A percentile compares a stretch with the other conserved stretches of the same genome.
Evolutionary conservation across 1,140 invertebrate genomes (phyloP).

Genomic region (Hyposmocoma kahamanoa): DNA sequence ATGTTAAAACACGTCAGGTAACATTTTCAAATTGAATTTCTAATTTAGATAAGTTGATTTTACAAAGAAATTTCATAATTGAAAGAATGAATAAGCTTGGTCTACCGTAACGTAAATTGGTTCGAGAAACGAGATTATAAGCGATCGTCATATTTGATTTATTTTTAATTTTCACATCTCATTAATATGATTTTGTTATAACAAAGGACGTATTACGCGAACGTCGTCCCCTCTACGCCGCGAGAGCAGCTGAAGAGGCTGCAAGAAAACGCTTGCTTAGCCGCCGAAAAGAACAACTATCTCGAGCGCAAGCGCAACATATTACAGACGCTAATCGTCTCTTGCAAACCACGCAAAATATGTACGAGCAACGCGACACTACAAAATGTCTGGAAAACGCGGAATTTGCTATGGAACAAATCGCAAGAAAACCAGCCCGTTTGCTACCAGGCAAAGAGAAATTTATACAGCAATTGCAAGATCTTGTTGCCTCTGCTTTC

Average conservation of each 20-base stretch:
- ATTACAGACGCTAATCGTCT: slow-evolving; percentile 42
- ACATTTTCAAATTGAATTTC: no score
- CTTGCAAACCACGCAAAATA: slow-evolving; percentile 26
- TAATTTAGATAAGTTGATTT: no score
- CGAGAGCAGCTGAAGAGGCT: slow-evolving; percentile 35
- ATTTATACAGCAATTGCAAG: slow-evolving; percentile 41
- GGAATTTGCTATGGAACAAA: slow-evolving; percentile 58
- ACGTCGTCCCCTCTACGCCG: slow-evolving; percentile 50
- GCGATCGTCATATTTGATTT: no score
- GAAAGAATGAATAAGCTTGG: no score
- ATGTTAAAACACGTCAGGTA: slow-evolving; percentile 59
- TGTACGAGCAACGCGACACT: slow-evolving; percentile 42
- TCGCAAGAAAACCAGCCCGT: slow-evolving; percentile 37
- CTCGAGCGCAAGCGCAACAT: slow-evolving; percentile 41
- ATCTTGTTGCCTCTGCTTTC: slow-evolving; percentile 47
- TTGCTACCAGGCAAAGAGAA: slow-evolving; percentile 53
- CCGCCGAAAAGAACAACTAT: slow-evolving; percentile 37
- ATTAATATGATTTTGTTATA: slow-evolving; percentile 7
- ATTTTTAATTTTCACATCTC: no score
- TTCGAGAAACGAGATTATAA: no score
- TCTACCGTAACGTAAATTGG: no score
- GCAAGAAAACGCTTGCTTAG: slow-evolving; percentile 38
- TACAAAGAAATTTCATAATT: no score
- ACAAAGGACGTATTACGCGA: slow-evolving; percentile 48
- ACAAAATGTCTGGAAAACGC: slow-evolving; percentile 49